These are phyloP conservation scores for Hipparchia sbordonii DNA, from an alignment of 2,888 invertebrate genomes.

Conservation along the genomic window DNA sequence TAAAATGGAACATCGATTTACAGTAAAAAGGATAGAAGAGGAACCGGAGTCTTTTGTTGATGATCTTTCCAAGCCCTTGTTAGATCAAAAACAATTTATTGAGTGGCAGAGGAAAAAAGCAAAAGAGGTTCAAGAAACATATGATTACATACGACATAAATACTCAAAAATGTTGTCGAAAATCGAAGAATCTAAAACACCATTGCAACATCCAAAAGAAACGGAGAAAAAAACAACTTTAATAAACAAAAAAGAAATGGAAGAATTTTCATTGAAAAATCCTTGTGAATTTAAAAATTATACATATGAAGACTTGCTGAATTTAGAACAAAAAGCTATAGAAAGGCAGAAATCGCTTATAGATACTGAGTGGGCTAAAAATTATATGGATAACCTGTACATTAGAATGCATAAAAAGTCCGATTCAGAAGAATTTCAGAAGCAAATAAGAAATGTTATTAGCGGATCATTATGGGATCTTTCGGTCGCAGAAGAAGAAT, in stretches of 20 bases:
- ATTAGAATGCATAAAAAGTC: conserved; percentile 65
- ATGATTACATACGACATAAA: conserved; percentile 66
- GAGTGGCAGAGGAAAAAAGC: conserved; percentile 83
- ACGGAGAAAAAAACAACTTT: conserved; percentile 44
- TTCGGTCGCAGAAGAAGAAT: conserved; percentile 78
- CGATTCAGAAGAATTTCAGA: conserved; percentile 74
- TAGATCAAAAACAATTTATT: conserved; percentile 75
- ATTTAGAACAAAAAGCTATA: conserved; percentile 58
- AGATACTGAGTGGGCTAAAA: conserved; percentile 70
- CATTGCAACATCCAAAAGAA: conserved; percentile 44
- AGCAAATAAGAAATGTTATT: conserved; percentile 75
- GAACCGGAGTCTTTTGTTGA: conserved; percentile 63
- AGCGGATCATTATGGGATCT: conserved; percentile 79
- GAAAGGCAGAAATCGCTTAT: conserved; percentile 56
- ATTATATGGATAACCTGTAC: conserved; percentile 77
- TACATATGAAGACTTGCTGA: conserved; percentile 67
- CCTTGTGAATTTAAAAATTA: conserved; percentile 68
- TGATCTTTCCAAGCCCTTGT: conserved; percentile 69
- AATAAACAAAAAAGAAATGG: conserved; percentile 63
- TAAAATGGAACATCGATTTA: conserved; percentile 67
- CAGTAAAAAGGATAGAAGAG: conserved; percentile 60
- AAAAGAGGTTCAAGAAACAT: conserved; percentile 68
- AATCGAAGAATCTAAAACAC: conserved; percentile 58
- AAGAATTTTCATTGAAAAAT: conserved; percentile 59
- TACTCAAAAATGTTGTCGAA: conserved; percentile 66